Evolutionary conservation across 2,888 invertebrate species (phyloP), one percentile per base, ranked within the genome.

Genomic region (Chloroclystis v-ata): DNA sequence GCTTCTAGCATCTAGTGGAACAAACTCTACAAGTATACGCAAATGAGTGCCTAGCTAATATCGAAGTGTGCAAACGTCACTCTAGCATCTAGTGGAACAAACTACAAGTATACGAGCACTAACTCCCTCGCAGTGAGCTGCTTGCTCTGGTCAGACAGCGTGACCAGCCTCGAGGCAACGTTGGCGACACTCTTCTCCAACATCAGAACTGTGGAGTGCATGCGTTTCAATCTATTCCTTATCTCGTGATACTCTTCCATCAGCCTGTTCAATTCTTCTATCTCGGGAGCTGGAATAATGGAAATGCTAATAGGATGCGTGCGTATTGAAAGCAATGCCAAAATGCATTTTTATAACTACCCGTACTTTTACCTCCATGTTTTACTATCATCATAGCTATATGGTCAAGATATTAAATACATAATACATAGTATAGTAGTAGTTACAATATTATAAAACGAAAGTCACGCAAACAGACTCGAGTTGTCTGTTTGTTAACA

Each of bases 111-210:
- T 9, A 3, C 32, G 2, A 2, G 10, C 44, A 72, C 80, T 70
- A n/a, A 85, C 87, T 78, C 74, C 37, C 78, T 69, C 0, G 72
- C 67, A 1, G 62, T 53, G 1, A 86, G 80, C 42, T 83, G 81
- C 44, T 77, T 80, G 63, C 63, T 66, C 64, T 82, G 82, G 47
- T 86, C 84, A 0, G 43, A 37, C 29, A 79, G 60, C 26, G 63
- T 59, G n/a, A 74, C 65, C 12, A 82, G 69, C 0, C 78, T 72
- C 0, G 78, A 66, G 49, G 57, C 61, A 9, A 75, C 50, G 28
- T 84, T 82, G 9, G 69, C 57, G 24, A 81, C 71, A n/a, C 67
- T 54, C 25, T 75, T 74, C 41, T 81, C 75, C 10, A 76, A 48
- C 1, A 51, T 50, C 13, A 57, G 57, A 2, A 78, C 48, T 9